These are phyloP conservation scores for Thamnophis sirtalis DNA, from an alignment of 2,113 vertebrate genomes.

Conservation along the genomic window DNA sequence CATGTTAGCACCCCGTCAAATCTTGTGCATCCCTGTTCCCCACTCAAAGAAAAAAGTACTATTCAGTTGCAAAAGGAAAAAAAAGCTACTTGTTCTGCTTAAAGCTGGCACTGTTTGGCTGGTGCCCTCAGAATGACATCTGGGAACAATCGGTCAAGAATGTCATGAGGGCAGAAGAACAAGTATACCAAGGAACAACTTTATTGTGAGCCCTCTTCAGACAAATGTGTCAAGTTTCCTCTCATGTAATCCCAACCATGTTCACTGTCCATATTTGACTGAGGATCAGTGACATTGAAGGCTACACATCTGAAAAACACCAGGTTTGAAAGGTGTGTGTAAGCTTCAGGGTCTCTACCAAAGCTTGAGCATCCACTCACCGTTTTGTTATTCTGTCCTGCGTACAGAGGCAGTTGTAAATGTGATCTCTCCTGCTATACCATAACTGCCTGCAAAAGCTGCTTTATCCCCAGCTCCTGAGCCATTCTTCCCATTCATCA, in stretches of 20 bases:
- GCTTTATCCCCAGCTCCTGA: slow-evolving; percentile 48
- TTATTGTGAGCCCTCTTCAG: not conserved
- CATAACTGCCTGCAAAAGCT: slow-evolving; percentile 33
- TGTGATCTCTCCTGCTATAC: slow-evolving; percentile 45
- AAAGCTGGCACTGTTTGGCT: not conserved
- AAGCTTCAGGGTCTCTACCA: not conserved
- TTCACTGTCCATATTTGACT: not conserved
- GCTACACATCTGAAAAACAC: not conserved
- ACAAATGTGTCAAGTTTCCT: not conserved
- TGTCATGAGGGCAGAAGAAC: not conserved
- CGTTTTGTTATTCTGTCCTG: slow-evolving; percentile 37
- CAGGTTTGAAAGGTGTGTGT: not conserved
- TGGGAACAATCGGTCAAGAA: not conserved
- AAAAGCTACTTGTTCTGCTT: not conserved
- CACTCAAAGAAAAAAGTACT: not conserved
- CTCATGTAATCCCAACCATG: not conserved
- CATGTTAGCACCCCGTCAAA: not conserved
- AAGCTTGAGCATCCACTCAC: not conserved
- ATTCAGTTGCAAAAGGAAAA: not conserved
- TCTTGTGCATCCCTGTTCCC: not conserved
- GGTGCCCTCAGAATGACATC: not conserved
- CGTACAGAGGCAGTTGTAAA: slow-evolving; percentile 34
- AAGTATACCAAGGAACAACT: not conserved
- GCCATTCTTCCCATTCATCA: slow-evolving; percentile 36
- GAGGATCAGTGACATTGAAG: not conserved